Evolutionary conservation across 2,113 vertebrate genomes (phyloP).

Genomic region (Rhinichthys klamathensis): DNA sequence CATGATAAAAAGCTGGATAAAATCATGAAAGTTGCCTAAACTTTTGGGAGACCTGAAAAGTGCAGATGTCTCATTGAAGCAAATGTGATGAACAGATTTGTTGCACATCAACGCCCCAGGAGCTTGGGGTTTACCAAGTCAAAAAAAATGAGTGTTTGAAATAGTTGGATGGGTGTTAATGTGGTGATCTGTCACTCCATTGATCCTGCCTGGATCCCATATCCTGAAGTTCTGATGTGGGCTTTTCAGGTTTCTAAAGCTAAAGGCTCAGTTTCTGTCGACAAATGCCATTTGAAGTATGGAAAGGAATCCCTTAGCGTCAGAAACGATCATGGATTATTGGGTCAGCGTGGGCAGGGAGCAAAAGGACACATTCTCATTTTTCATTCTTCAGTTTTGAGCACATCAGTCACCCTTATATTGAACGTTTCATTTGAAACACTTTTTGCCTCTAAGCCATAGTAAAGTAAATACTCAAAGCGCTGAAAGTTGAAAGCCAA

Average conservation of each 20-base stretch:
- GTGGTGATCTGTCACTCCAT: slow-evolving; percentile 42
- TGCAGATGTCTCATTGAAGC: not conserved
- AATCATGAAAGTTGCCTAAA: not conserved
- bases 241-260: slow-evolving; percentile 8
- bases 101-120: slow-evolving; percentile 6
- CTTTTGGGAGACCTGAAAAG: not conserved
- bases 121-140: slow-evolving; percentile 21
- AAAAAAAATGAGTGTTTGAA: slow-evolving; percentile 36
- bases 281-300: slow-evolving; percentile 22
- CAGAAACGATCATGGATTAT: slow-evolving; percentile 27
- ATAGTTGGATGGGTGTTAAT: slow-evolving; percentile 38
- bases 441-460: not conserved
- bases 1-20: not conserved
- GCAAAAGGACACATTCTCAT: slow-evolving; percentile 7
- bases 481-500: not conserved
- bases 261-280: slow-evolving; percentile 29
- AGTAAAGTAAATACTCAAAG: not conserved
- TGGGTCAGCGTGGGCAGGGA: not conserved
- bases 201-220: slow-evolving; percentile 28
- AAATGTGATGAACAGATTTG: slow-evolving; percentile 8
- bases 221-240: slow-evolving; percentile 10
- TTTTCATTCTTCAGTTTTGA: not conserved
- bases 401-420: not conserved
- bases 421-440: slow-evolving; percentile 9
- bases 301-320: slow-evolving; percentile 18